Evolutionary conservation across 2,113 vertebrate species (phyloP), one percentile per base, ranked within the genome.

Genomic region (Willisornis vidua): DNA sequence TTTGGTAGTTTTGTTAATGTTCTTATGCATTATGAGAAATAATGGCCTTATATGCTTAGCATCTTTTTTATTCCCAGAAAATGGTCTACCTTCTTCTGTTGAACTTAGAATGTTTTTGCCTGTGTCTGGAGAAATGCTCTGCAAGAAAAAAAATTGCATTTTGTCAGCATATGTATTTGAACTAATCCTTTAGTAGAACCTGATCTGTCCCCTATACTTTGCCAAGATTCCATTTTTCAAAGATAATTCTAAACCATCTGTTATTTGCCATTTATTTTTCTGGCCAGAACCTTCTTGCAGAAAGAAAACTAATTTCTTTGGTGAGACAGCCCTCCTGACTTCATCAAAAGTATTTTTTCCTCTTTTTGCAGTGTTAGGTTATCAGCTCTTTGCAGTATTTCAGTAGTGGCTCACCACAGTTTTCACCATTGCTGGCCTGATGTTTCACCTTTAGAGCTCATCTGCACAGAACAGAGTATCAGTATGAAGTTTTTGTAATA

Each of bases 161-260:
- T 93, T 93, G 23, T 41, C 59, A 67, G 59, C 6, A 0, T 58
- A 25, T 5, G 3, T 58, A 35, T 71, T 52, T 55, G 46, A 92
- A 81, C 12, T 55, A 88, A 90, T 81, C n/a, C 68, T 85, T 43
- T 46, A 59, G 46, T 12, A 71, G 70, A 93, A 88, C 26, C 52
- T 77, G 85, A 85, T 77, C 67, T 29, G 23, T 48, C 15, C 43
- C 15, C 22, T 81, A 4, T 3, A 3, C 17, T 59, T 78, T 76
- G 67, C 57, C 78, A 87, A 93, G 67, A 73, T 92, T 95, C 78
- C 37, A 62, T 55, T 90, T 70, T 80, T 86, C 67, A 77, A 83
- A 93, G n/a, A 70, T 66, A 73, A 73, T 83, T 93, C 72, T 68
- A 74, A 92, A 87, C 68, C 0, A 26, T 63, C 37, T 58, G 48